Base-by-base conservation (phyloP, 2,113 vertebrate species). In the Montifringilla adamsi region DNA sequence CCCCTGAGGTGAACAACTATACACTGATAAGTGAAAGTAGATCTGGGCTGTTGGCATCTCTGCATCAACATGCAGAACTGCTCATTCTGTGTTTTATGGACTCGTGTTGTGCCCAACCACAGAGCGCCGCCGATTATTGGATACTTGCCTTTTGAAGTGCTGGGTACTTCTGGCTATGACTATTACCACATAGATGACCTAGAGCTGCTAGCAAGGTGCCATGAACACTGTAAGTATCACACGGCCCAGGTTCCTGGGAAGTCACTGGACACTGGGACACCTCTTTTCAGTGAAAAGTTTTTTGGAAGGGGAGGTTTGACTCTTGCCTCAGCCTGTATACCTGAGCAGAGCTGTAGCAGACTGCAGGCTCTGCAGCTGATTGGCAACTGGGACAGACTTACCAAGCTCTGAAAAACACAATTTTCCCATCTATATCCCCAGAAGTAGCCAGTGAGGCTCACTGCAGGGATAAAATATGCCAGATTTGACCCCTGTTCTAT, bases 111-210 rank as follows among this genome's bases (percentile, higher is more conserved):
- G 49, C 84, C 87, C 53, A 44, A 52, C 77, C 1, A 5, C 97
- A 98, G 98, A 96, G 98, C 98, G 17, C 98, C 98, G 13, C 98
- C 98, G 0, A 98, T 98, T 93, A 98, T 98, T 87, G 98, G 98
- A 84, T 98, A 98, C 95, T 97, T 98, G 96, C 98, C 98, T 96
- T 98, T 98, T 77, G 98, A 98, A 97, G 98, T 98, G 74, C 97
- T 98, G 84, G 98, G 98, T 37, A 98, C 98, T 88, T 98, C 98
- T 31, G 98, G 98, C 79, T 98, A 98, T 4, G 98, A 98, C 96
- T 98, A 98, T 93, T 98, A 98, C 95, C 98, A 98, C 72, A 98
- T 98, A 52, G 98, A 98, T 15, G 98, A 98, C 94, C 96, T 98
- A 79, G 98, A 98, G 81, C 98, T 98, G 89, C 97, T 98, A 81